Evolutionary conservation across 2,888 invertebrate species (phyloP), one percentile per base, ranked within the genome.

Genomic region (Camponotus fellah): DNA sequence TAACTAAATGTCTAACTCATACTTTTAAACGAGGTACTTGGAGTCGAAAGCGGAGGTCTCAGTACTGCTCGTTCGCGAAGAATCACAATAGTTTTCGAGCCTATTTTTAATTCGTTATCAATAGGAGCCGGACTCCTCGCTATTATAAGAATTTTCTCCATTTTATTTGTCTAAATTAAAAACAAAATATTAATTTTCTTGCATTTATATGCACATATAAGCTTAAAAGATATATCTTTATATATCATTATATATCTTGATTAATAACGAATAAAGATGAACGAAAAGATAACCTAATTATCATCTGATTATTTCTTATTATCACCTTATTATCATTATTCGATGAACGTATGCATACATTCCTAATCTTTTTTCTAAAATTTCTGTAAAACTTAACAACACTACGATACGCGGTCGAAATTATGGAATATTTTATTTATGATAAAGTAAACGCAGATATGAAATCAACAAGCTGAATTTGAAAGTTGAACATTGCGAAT

Each of bases 1-100:
- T 10, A 40, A 10, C 9, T 75, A 26, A 34, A 8, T 9, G 10
- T 32, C 2, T 79, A 79, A 26, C 6, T 32, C 3, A 46, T 37
- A 66, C 65, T 83, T 26, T 32, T 46, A 26, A 12, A 53, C 32
- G 86, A 86, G 21, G 34, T 75, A 9, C 32, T 1, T 1, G 82
- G 37, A 14, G 34, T 56, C 3, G 82, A 10, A 4, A 32, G 6
- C 9, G 90, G 81, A 17, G 66, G 46, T 91, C 91, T 90, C 14
- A 90, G 37, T 46, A 86, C 26, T 8, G 91, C 87, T 53, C 64
- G 82, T 85, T 94, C 93, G 1, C 94, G 92, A 34, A 94, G 86
- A 32, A 91, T 92, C 65, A 94, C 76, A 82, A 92, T 86, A 0
- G 94, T 94, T 84, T 89, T 93, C 2, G 93, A 91, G 60, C 93